Conservation (phyloP, 1,140 invertebrate species). For the Dendrolimus kikuchii region DNA sequence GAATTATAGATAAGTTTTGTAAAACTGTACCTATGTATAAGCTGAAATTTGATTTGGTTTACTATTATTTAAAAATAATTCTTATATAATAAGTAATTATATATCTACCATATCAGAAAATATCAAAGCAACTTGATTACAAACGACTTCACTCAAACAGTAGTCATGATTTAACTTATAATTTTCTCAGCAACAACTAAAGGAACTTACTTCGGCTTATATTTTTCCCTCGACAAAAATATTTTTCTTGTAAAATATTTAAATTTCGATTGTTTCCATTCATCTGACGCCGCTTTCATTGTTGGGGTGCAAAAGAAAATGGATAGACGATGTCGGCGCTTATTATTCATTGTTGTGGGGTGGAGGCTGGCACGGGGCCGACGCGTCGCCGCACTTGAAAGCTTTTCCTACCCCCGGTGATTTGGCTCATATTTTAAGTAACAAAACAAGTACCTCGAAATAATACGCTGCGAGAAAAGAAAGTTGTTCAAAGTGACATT, state of each 20-base stretch:
- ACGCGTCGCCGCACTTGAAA: slow-evolving; percentile 14
- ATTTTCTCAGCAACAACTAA: slow-evolving; percentile 5
- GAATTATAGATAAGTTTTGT: too few relatives aligned
- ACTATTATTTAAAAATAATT: too few relatives aligned
- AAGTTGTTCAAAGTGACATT: slow-evolving; percentile 23
- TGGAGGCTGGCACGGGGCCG: slow-evolving; percentile 15
- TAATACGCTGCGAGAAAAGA: slow-evolving; percentile 26
- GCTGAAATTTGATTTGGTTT: too few relatives aligned
- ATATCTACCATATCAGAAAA: too few relatives aligned
- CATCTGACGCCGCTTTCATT: slow-evolving; percentile 40
- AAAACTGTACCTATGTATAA: too few relatives aligned
- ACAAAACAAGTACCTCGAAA: slow-evolving; percentile 42
- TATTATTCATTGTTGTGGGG: slow-evolving; percentile 62
- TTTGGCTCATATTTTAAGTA: slow-evolving; percentile 64
- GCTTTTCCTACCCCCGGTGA: slow-evolving; percentile 49
- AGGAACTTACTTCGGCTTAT: slow-evolving; percentile 22
- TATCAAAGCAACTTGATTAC: too few relatives aligned
- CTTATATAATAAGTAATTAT: too few relatives aligned
- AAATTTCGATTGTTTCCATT: slow-evolving; percentile 60
- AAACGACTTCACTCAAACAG: too few relatives aligned
- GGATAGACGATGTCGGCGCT: slow-evolving; percentile 55
- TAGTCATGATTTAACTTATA: too few relatives aligned
- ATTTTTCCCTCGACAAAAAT: slow-evolving; percentile 21
- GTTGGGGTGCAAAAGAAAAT: slow-evolving; percentile 54
- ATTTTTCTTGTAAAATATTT: slow-evolving; percentile 47